Conservation (phyloP, 2,113 vertebrate species). For the Rhea pennata region DNA sequence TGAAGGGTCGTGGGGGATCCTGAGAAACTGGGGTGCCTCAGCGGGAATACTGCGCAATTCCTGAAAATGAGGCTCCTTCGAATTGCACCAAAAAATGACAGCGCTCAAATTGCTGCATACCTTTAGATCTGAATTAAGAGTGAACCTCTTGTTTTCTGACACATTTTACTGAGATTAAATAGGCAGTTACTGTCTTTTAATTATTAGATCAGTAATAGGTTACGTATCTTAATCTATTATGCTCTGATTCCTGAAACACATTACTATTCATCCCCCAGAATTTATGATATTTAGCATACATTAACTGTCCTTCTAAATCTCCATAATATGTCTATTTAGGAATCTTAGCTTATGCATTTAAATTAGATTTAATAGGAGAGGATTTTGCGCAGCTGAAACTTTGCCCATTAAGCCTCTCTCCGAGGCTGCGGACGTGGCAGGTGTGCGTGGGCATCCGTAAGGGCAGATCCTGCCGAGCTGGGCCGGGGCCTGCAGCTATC, state of each 20-base stretch:
- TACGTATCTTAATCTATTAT: conserved; percentile 2
- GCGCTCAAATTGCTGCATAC: not conserved
- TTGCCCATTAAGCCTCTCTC: not conserved
- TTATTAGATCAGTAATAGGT: not conserved
- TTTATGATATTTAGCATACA: not conserved
- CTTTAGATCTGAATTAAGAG: not conserved
- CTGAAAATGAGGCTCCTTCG: not conserved
- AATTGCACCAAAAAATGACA: no score
- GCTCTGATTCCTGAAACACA: not conserved
- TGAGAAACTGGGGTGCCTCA: not conserved
- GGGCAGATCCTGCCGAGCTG: rapidly evolving
- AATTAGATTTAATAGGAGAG: not conserved
- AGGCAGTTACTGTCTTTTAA: not conserved
- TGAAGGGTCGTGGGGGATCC: not conserved
- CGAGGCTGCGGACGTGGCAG: not conserved
- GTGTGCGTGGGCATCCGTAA: not conserved
- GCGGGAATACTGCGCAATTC: not conserved
- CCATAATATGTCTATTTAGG: not conserved
- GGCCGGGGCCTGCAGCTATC: not conserved
- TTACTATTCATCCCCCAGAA: not conserved
- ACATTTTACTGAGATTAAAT: not conserved
- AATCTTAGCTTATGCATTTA: conserved; percentile 24
- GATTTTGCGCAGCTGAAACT: not conserved
- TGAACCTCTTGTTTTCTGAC: not conserved
- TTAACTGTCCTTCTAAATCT: not conserved